Conservation (phyloP, 2,797 vertebrate species). For the Threskiornis aethiopicus region DNA sequence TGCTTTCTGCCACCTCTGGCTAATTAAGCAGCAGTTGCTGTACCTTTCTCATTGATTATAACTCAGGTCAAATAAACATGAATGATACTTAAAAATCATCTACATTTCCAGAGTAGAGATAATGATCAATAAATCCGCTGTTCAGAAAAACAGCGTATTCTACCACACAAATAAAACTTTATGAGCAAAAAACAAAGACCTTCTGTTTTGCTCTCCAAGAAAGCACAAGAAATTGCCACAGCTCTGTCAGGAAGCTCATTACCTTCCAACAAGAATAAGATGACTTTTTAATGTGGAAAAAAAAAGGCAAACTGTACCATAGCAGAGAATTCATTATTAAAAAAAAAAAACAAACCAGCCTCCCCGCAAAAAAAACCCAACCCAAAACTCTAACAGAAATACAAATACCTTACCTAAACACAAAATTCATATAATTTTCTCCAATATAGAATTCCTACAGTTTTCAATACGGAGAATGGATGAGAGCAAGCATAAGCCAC, state of each 20-base stretch:
- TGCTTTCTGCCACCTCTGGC: background rate
- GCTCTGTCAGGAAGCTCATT: background rate
- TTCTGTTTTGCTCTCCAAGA: background rate
- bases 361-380: background rate
- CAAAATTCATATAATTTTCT: background rate
- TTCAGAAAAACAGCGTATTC: background rate
- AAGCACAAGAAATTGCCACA: background rate
- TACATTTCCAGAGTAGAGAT: background rate
- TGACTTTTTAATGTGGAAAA: background rate
- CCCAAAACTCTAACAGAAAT: background rate
- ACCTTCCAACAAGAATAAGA: background rate
- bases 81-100: background rate
- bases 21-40: background rate
- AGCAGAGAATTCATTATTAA: background rate
- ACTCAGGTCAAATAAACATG: background rate
- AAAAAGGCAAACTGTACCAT: background rate
- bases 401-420: background rate
- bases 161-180: background rate
- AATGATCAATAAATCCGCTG: background rate
- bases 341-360: background rate
- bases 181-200: background rate
- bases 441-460: background rate
- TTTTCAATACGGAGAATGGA: background rate
- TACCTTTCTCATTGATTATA: background rate
- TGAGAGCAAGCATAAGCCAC: background rate